Conservation (phyloP, 2,888 invertebrate species). For the Harpalus rubripes region DNA sequence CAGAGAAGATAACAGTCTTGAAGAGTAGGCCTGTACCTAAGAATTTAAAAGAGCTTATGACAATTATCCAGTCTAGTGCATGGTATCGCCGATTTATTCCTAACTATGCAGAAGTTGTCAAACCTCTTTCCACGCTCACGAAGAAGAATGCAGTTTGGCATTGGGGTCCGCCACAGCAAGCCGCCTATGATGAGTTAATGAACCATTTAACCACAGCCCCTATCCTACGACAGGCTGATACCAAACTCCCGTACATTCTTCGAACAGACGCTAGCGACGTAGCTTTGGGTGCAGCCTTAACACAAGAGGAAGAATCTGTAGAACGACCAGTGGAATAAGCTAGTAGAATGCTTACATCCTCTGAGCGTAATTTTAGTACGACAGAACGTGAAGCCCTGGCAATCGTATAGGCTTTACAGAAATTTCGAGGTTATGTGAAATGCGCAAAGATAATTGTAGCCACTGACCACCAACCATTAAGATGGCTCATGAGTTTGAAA, state of each 20-base stretch:
- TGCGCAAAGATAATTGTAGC: not conserved
- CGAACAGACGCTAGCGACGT: not conserved
- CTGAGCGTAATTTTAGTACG: not conserved
- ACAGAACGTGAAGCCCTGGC: not conserved
- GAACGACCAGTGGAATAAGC: constrained; percentile 17
- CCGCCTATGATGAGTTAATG: not conserved
- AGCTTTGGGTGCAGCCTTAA: constrained; percentile 2
- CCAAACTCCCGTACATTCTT: not conserved
- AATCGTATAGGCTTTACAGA: not conserved
- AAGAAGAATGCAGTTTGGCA: not conserved
- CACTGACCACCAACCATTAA: not conserved
- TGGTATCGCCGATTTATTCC: not conserved
- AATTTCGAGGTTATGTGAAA: not conserved
- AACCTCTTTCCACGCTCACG: not conserved
- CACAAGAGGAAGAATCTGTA: not conserved
- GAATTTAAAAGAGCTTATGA: not conserved
- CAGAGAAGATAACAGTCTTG: not conserved
- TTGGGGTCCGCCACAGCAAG: not conserved
- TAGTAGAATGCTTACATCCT: not conserved
- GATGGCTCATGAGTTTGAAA: constrained; percentile 7
- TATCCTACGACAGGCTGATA: constrained; percentile 9
- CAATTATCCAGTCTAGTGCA: constrained; percentile 1
- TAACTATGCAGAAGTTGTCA: not conserved
- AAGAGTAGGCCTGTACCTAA: not conserved
- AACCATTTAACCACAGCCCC: not conserved